phyloP scores from a whole-genome alignment of 2,888 invertebrate species.

The Lottia gigantea region DNA sequence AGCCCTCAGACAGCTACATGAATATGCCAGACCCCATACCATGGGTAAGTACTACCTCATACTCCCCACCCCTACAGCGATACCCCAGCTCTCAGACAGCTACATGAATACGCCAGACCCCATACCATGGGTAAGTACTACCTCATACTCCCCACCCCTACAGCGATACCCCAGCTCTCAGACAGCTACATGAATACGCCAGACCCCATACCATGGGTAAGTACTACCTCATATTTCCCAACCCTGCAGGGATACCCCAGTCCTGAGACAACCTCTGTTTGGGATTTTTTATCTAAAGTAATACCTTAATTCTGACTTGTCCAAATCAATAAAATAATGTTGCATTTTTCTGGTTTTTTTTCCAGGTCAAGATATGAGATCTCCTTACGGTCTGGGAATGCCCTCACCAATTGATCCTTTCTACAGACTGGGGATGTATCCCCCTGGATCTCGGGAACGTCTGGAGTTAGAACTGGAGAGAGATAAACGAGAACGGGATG shows the following conservation, averaged over 20 bases:
- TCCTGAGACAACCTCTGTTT: no score
- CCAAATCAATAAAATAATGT: no score
- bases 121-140: slow-evolving; percentile 73
- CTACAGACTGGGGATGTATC: slow-evolving; percentile 81
- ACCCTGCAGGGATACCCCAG: no score
- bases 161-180: slow-evolving; percentile 90
- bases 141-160: slow-evolving; percentile 74
- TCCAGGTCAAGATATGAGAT: slow-evolving; percentile 48
- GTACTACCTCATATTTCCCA: neutral
- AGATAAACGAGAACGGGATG: slow-evolving; percentile 75
- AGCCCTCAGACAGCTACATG: slow-evolving; percentile 87
- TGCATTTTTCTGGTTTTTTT: neutral
- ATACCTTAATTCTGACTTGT: no score
- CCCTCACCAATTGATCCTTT: slow-evolving; percentile 85
- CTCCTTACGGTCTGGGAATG: slow-evolving; percentile 62
- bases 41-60: slow-evolving; percentile 47
- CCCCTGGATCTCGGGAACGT: slow-evolving; percentile 73
- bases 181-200: slow-evolving; percentile 91
- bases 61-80: slow-evolving; percentile 78
- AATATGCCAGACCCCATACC: slow-evolving; percentile 91
- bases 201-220: slow-evolving; percentile 79
- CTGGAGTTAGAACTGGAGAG: slow-evolving; percentile 76
- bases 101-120: slow-evolving; percentile 91
- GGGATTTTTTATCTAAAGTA: no score
- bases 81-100: slow-evolving; percentile 90